Percentiles rank a stretch among this genome's conserved stretches.
Conservation (phyloP, 2,113 vertebrate species). For the Periophthalmus modestus region DNA sequence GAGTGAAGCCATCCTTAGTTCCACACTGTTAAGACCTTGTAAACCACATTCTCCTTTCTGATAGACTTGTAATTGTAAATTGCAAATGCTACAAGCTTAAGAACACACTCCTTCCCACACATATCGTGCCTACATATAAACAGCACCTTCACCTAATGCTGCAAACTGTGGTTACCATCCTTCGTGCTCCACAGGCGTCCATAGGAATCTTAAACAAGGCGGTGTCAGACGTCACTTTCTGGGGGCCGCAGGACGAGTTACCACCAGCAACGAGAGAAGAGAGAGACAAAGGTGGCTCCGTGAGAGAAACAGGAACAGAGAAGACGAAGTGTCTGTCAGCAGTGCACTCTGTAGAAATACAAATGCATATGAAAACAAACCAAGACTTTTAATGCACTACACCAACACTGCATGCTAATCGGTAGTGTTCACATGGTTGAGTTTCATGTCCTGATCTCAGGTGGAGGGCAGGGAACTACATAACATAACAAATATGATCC, state of each 20-base stretch:
- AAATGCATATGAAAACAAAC: conserved; percentile 4
- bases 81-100: too few species aligned
- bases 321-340: conserved; percentile 80
- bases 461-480: too few species aligned
- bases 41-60: too few species aligned
- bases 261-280: conserved; percentile 58
- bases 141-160: neutral
- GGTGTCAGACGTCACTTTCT: conserved; percentile 60
- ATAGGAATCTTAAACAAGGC: conserved; percentile 79
- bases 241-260: conserved; percentile 70
- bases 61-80: too few species aligned
- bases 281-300: conserved; percentile 71
- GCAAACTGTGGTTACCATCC: conserved; percentile 59
- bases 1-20: too few species aligned
- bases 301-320: conserved; percentile 70
- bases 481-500: too few species aligned
- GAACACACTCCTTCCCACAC: too few species aligned
- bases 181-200: conserved; percentile 74
- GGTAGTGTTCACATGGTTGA: too few species aligned
- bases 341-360: conserved; percentile 73
- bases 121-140: neutral
- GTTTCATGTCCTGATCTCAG: too few species aligned
- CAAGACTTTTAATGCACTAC: neutral
- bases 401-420: neutral
- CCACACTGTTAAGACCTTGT: too few species aligned